Conservation (phyloP, 2,888 invertebrate genomes). For the Alviniconcha strummeri region DNA sequence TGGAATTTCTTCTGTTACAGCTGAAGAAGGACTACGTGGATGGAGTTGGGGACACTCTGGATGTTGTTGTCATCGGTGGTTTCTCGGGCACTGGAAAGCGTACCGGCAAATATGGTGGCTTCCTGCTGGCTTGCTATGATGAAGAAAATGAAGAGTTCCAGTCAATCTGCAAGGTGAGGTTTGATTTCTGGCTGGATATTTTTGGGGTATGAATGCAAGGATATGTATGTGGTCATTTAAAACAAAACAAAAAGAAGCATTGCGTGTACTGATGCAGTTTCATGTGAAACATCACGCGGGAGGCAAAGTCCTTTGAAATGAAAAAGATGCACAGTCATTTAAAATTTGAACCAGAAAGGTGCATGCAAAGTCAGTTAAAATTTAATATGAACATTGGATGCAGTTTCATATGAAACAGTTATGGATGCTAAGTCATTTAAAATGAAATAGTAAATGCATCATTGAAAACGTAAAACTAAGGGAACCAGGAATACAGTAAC, state of each 20-base stretch:
- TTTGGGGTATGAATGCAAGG: neutral
- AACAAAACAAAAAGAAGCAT: no score
- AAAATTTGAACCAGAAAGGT: no score
- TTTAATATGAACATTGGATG: no score
- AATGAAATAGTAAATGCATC: no score
- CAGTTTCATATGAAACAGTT: no score
- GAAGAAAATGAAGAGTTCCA: constrained; percentile 93
- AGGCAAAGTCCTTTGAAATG: neutral
- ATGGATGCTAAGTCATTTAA: no score
- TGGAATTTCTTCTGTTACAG: constrained; percentile 55
- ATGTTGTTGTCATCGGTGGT: constrained; percentile 95
- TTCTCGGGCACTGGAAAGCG: constrained; percentile 94
- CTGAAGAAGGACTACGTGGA: constrained; percentile 98
- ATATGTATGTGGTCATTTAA: neutral
- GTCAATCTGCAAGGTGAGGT: constrained; percentile 87
- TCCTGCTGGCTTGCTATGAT: constrained; percentile 95
- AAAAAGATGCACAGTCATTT: no score
- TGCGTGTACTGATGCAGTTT: no score
- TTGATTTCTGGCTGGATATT: neutral
- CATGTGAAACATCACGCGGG: no score
- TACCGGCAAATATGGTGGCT: constrained; percentile 95
- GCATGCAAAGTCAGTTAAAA: no score
- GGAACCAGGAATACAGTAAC: no score
- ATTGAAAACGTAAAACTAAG: no score
- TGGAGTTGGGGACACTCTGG: constrained; percentile 96